A percentile compares a stretch with the other conserved stretches of the same genome.
Conservation (phyloP, 2,113 vertebrate species). For the Dicrurus megarhynchus region DNA sequence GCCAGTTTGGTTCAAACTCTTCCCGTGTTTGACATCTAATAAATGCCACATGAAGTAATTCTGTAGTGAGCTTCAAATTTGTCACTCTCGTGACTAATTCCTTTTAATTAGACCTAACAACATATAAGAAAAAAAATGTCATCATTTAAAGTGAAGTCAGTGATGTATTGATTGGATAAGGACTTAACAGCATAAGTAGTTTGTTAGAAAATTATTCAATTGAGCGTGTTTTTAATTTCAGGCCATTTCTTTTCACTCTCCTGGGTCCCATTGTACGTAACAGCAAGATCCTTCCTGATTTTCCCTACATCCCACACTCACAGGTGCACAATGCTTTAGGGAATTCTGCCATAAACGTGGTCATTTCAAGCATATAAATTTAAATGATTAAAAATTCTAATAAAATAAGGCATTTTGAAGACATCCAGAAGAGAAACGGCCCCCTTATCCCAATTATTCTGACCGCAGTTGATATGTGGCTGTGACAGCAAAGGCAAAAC, state of each 20-base stretch:
- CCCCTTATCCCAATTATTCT: neutral
- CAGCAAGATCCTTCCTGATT: neutral
- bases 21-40: neutral
- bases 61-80: slow-evolving; percentile 3
- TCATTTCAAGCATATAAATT: neutral
- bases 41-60: slow-evolving; percentile 14
- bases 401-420: neutral
- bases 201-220: neutral
- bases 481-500: neutral
- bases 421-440: neutral
- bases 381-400: neutral
- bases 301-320: neutral
- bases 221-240: neutral
- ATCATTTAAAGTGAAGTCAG: neutral
- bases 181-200: neutral
- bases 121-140: neutral
- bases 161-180: slow-evolving; percentile 20
- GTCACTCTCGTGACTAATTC: slow-evolving; percentile 31
- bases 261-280: neutral
- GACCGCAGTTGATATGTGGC: fast-evolving
- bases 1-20: slow-evolving; percentile 15
- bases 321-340: neutral
- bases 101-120: slow-evolving; percentile 48
- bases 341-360: neutral
- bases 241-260: neutral